Percentiles rank a stretch among this genome's conserved stretches.
Conservation (phyloP, 2,888 invertebrate species). For the Epirrhoe alternata region DNA sequence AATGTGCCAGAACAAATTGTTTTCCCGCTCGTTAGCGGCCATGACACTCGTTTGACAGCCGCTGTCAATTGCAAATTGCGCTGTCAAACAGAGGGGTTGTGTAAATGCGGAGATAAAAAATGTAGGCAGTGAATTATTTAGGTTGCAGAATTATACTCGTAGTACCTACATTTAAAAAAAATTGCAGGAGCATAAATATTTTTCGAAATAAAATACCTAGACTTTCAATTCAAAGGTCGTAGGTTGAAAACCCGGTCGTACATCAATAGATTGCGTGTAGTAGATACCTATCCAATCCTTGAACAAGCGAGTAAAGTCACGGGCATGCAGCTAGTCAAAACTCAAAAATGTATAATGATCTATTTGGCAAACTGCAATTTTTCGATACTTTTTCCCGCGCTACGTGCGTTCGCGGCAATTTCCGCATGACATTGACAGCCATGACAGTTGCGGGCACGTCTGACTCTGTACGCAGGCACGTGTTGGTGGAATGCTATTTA, state of each 20-base stretch:
- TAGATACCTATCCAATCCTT: too few species aligned
- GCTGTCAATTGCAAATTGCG: constrained; percentile 40
- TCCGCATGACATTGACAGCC: constrained; percentile 1
- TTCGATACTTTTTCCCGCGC: neutral
- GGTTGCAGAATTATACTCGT: neutral
- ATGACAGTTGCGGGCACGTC: constrained; percentile 1
- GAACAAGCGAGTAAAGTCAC: too few species aligned
- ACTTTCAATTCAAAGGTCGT: too few species aligned
- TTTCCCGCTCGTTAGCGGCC: constrained; percentile 40
- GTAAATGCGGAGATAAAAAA: constrained; percentile 4
- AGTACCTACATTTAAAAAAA: neutral
- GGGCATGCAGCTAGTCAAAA: too few species aligned
- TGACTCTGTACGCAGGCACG: neutral
- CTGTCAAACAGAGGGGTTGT: constrained; percentile 26
- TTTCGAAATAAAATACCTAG: too few species aligned
- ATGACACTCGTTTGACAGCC: constrained; percentile 39
- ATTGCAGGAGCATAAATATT: too few species aligned
- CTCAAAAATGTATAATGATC: neutral
- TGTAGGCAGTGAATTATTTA: neutral
- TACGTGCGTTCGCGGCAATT: constrained; percentile 3
- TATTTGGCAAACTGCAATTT: neutral
- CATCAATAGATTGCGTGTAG: too few species aligned
- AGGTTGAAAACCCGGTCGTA: too few species aligned
- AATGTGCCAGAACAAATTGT: constrained; percentile 24
- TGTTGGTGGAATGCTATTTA: neutral